Evolutionary conservation across 2,797 vertebrate genomes (phyloP).

Genomic region (Prunella strophiata): DNA sequence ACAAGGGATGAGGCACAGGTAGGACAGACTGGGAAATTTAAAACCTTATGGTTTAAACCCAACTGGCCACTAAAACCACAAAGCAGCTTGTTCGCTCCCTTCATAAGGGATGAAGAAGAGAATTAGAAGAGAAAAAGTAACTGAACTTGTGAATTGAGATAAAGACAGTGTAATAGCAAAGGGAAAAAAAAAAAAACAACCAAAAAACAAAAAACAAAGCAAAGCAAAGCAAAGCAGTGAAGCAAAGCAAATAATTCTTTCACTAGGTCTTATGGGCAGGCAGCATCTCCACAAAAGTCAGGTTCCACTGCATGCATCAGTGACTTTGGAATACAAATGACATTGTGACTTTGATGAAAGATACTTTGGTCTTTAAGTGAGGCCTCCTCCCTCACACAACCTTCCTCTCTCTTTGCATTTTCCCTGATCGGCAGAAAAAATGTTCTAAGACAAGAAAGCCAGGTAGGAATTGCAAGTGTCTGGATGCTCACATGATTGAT

Average conservation of each 20-base stretch:
- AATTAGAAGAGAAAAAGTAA: neutral
- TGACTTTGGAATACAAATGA: neutral
- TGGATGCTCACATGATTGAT: fast-evolving
- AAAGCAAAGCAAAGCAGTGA: too few relatives aligned
- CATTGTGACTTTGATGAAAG: neutral
- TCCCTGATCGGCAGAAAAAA: neutral
- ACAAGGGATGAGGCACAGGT: neutral
- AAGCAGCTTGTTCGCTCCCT: neutral
- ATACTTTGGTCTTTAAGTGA: neutral
- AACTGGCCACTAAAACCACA: neutral
- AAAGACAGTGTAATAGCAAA: neutral
- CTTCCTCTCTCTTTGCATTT: neutral
- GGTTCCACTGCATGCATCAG: fast-evolving
- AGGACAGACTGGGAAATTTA: neutral
- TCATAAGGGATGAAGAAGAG: neutral
- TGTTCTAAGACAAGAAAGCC: neutral
- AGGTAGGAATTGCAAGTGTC: neutral
- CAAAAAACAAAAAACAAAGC: neutral
- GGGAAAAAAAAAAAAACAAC: neutral
- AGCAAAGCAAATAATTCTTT: neutral
- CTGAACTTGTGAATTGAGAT: neutral
- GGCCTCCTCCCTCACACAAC: too few relatives aligned
- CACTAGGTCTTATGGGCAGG: neutral
- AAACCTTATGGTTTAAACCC: neutral
- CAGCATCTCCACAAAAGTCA: neutral